Evolutionary conservation across 2,888 invertebrate species (phyloP), one percentile per base, ranked within the genome.

Genomic region (Amphiduros pacificus): DNA sequence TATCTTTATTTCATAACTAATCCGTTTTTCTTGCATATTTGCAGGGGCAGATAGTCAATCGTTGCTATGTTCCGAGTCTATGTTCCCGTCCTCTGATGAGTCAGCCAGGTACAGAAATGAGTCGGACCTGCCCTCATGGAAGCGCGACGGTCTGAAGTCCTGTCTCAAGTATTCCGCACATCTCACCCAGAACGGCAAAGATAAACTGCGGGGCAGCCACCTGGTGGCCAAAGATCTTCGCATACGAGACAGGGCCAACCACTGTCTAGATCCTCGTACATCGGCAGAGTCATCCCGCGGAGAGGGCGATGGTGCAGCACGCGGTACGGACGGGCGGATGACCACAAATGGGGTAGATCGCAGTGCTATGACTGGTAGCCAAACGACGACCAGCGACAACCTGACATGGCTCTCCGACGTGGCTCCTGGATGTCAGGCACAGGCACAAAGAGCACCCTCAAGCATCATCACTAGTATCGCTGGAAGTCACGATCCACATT

Each of bases 331-430:
- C 4, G 51, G 51, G 22, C 74, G 73, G 66, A 75, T 75, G 75
- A 71, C 71, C 60, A 67, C 71, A 56, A 72, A 74, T 75, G 76
- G 74, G 53, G 69, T 63, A 64, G 72, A 72, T 62, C 66, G 72
- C 64, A 69, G 65, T 70, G 72, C 73, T 73, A 71, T 75, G 74
- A 74, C 73, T 61, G 74, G 74, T 63, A 71, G 71, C 62, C n/a
- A n/a, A n/a, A 56, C 66, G 50, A 70, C 71, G 29, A 69, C 60
- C 61, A 67, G 69, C 49, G 70, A 71, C 48, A 71, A 70, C 36
- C 51, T 69, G 44, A 60, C 55, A 65, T 72, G 71, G 66, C 61
- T 71, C 44, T 52, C 72, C 31, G 71, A 73, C 67, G 71, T 64
- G 63, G 64, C 66, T 53, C 58, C 62, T 29, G 63, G 32, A 28